These are phyloP conservation scores for Phymastichus coffea DNA, from an alignment of 1,140 invertebrate genomes.

Conservation along the genomic window DNA sequence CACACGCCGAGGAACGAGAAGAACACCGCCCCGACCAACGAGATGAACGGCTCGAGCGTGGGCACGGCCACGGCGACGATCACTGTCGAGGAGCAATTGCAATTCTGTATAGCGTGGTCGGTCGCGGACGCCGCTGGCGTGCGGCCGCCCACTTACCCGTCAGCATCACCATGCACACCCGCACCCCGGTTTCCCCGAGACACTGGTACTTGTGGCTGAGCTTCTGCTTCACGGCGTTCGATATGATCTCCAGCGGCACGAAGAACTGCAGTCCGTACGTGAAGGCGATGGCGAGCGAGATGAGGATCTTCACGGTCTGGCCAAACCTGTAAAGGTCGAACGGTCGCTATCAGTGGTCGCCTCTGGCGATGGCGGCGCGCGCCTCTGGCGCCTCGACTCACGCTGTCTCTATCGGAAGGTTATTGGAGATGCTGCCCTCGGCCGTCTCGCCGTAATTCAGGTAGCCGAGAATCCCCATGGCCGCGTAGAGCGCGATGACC, in stretches of 20 bases:
- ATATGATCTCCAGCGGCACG: slow-evolving; percentile 77
- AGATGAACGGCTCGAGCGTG: slow-evolving; percentile 80
- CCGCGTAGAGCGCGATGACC: slow-evolving; percentile 70
- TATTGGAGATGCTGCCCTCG: slow-evolving; percentile 69
- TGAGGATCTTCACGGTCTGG: slow-evolving; percentile 75
- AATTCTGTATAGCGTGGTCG: too few relatives aligned
- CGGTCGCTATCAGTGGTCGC: slow-evolving; percentile 40
- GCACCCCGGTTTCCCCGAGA: slow-evolving; percentile 66
- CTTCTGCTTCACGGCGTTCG: slow-evolving; percentile 39
- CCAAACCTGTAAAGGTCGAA: slow-evolving; percentile 57
- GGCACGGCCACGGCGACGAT: slow-evolving; percentile 72
- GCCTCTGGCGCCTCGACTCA: slow-evolving; percentile 34
- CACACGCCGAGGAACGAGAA: slow-evolving; percentile 76
- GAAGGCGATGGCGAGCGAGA: slow-evolving; percentile 82
- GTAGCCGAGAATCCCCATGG: slow-evolving; percentile 83
- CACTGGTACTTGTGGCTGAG: slow-evolving; percentile 58
- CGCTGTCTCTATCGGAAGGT: slow-evolving; percentile 62
- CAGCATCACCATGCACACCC: slow-evolving; percentile 57
- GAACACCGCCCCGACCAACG: slow-evolving; percentile 82
- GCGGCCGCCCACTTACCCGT: too few relatives aligned
- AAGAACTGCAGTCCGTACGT: slow-evolving; percentile 88
- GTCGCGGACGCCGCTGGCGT: too few relatives aligned
- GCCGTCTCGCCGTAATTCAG: slow-evolving; percentile 70
- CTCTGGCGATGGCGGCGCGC: slow-evolving; percentile 8
- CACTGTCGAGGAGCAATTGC: slow-evolving; percentile 63